phyloP scores from a whole-genome alignment of 2,888 invertebrate species.

The Agonopterix subpropinquella region DNA sequence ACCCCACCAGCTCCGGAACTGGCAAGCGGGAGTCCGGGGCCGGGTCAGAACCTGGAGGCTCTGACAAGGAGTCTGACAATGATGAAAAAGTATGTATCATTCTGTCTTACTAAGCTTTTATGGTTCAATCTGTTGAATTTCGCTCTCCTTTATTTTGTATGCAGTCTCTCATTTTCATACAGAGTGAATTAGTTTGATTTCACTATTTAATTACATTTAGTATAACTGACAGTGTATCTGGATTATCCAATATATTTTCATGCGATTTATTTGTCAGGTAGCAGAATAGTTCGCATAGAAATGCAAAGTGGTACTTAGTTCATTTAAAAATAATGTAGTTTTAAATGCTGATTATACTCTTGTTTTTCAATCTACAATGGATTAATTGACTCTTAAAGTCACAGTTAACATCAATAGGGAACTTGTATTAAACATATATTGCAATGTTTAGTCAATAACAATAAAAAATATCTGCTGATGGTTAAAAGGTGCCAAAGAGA shows the following conservation, averaged over 20 bases:
- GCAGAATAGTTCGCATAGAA: slow-evolving; percentile 42
- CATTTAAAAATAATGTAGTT: slow-evolving; percentile 12
- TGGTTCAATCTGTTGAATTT: background rate
- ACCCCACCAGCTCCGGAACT: slow-evolving; percentile 79
- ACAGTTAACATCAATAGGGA: no score
- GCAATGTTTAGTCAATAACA: no score
- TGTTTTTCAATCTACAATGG: background rate
- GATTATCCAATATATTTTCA: slow-evolving; percentile 55
- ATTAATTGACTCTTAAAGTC: background rate
- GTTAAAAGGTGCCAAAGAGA: no score
- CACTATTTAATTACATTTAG: background rate
- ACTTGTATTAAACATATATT: no score
- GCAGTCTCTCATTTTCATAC: slow-evolving; percentile 11
- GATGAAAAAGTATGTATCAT: slow-evolving; percentile 88
- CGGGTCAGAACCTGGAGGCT: slow-evolving; percentile 86
- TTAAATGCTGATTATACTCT: background rate
- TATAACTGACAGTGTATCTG: slow-evolving; percentile 49
- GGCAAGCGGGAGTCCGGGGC: slow-evolving; percentile 84
- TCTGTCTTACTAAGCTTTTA: slow-evolving; percentile 3
- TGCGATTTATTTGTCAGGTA: slow-evolving; percentile 19
- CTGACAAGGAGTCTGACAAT: slow-evolving; percentile 90
- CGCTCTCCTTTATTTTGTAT: slow-evolving; percentile 9
- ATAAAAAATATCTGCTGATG: no score
- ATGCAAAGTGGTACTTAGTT: slow-evolving; percentile 51
- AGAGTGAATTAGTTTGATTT: background rate